Percentiles rank a stretch among this genome's conserved stretches.
These are phyloP conservation scores for Xylophagus ater DNA, from an alignment of 2,888 invertebrate species.

Conservation along the genomic window DNA sequence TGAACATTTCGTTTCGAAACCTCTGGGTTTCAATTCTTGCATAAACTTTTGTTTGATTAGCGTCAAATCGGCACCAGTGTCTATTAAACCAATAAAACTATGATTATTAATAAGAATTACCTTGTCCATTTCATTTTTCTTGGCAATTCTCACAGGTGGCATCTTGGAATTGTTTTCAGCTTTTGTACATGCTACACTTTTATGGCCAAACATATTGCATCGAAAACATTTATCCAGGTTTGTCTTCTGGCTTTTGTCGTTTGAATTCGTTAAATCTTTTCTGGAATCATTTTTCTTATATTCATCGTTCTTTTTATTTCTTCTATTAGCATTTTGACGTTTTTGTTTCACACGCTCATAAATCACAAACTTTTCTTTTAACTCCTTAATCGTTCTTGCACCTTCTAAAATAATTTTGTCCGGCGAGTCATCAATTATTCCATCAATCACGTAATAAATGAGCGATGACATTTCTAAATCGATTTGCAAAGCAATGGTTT, in stretches of 20 bases:
- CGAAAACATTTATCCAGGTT: constrained; percentile 24
- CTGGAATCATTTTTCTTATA: no score
- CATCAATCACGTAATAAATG: constrained; percentile 2
- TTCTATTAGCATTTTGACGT: no score
- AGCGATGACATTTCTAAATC: constrained; percentile 1
- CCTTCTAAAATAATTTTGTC: no score
- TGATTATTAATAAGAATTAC: constrained; percentile 5
- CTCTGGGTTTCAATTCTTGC: constrained; percentile 1
- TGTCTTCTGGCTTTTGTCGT: no score
- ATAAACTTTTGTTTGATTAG: constrained; percentile 7
- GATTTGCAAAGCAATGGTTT: constrained; percentile 2
- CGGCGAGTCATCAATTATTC: no score
- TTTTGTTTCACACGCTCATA: no score
- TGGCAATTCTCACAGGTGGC: neutral
- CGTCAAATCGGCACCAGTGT: constrained; percentile 14
- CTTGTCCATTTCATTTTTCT: constrained; percentile 1
- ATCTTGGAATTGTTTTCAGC: neutral
- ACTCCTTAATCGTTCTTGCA: no score
- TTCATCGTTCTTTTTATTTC: no score
- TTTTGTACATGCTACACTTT: constrained; percentile 7
- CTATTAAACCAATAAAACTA: constrained; percentile 9
- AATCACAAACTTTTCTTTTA: no score
- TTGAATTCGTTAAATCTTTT: no score
- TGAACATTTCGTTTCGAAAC: neutral
- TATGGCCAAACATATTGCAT: constrained; percentile 24